Percentiles rank a stretch among this genome's conserved stretches.
phyloP scores from a whole-genome alignment of 2,113 vertebrate genomes.

The Passer montanus region DNA sequence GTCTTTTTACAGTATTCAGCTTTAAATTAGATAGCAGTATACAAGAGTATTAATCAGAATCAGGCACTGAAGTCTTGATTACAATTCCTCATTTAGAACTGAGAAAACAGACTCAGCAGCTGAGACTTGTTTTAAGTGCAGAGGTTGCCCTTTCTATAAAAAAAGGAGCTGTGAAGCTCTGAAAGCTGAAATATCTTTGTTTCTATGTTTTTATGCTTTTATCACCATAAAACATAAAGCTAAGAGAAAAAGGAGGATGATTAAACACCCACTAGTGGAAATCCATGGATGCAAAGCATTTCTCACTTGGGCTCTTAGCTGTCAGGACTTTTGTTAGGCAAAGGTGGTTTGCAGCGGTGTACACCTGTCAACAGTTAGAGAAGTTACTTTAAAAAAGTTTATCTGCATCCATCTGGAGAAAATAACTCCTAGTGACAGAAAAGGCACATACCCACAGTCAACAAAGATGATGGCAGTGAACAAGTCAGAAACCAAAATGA shows the following conservation, averaged over 20 bases:
- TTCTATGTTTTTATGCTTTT: constrained; percentile 4
- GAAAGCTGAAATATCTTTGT: constrained; percentile 27
- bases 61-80: neutral
- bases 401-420: constrained; percentile 18
- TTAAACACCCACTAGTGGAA: constrained; percentile 26
- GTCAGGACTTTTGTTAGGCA: constrained; percentile 1
- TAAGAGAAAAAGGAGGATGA: constrained; percentile 23
- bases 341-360: neutral
- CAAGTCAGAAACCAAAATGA: constrained; percentile 16
- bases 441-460: neutral
- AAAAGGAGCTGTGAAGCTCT: neutral
- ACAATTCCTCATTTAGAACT: neutral
- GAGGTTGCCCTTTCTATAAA: neutral
- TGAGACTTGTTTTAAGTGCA: neutral
- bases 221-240: neutral
- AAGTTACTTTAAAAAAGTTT: constrained; percentile 43
- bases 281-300: neutral
- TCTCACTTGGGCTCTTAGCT: neutral
- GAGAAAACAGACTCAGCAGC: neutral
- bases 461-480: constrained; percentile 7
- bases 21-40: neutral
- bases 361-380: constrained; percentile 2
- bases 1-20: neutral
- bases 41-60: neutral
- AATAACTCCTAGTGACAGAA: constrained; percentile 33